Base-by-base conservation (phyloP, 2,113 vertebrate species). In the Okapia johnstoni region DNA sequence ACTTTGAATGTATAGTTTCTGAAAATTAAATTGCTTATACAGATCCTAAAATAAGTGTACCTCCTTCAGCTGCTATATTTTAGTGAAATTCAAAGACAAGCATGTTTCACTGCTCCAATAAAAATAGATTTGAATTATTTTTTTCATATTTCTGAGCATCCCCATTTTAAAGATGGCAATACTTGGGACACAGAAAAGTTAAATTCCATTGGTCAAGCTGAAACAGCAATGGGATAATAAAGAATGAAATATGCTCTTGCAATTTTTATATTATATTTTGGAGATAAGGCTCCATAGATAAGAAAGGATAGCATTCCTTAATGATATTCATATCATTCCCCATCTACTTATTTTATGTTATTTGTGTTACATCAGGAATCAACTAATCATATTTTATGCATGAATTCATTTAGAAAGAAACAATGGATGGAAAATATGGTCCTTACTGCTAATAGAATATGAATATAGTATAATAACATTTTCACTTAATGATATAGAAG, bases 281-380 rank as follows among this genome's bases (percentile, higher is more conserved):
- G 28, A 80, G 66, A 91, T 66, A 50, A 85, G 25, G 16, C 88
- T 91, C 52, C 55, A 81, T 30, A 88, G 4, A 15, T 25, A 70
- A 87, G 36, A 63, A 84, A 52, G 7, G 48, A 48, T 87, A 92
- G 17, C 3, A 77, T 93, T 36, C 26, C 17, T 52, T 97, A 76
- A 80, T 57, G 81, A 54, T 94, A 88, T 83, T 87, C 88, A 57
- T 46, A 54, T 50, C 83, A 76, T 21, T 23, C 11, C 23, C 36
- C 8, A 55, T 63, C 87, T 93, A 90, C 84, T 88, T 85, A 81
- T 84, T 96, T 96, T 90, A 50, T 86, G 60, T 88, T 57, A 83
- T 48, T 93, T 94, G 13, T 96, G 52, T 61, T 88, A 89, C 21
- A 60, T 43, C 23, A 73, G 33, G 25, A 95, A 90, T 85, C n/a